Conservation (phyloP, 2,113 vertebrate species). For the Capreolus pygargus region DNA sequence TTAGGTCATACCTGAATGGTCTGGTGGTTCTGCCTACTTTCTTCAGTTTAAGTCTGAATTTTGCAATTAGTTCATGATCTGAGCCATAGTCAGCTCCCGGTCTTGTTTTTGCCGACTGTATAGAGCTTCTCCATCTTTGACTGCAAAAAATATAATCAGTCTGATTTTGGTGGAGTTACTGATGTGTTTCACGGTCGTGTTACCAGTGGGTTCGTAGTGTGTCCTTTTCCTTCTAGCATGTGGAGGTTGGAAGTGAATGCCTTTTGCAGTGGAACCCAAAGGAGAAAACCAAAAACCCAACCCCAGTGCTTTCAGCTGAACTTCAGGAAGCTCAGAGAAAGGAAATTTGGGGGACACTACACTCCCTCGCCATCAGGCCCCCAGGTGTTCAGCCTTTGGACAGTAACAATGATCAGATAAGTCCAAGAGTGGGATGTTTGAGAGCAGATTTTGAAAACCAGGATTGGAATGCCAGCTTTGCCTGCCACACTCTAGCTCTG, state of each 20-base stretch:
- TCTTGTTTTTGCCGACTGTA: neutral
- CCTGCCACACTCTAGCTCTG: neutral
- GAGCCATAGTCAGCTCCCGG: neutral
- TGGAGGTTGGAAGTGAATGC: neutral
- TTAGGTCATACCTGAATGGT: neutral
- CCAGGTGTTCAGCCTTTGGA: neutral
- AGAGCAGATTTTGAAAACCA: neutral
- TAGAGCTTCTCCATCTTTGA: neutral
- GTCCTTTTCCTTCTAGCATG: neutral
- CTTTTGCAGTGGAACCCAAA: neutral
- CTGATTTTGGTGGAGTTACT: neutral
- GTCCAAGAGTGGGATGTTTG: fast-evolving
- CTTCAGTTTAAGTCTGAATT: neutral
- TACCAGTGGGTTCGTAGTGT: neutral
- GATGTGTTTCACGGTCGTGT: neutral
- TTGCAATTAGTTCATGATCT: neutral
- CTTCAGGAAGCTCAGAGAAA: neutral
- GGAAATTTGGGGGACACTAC: neutral
- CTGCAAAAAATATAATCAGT: neutral
- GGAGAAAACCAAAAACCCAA: neutral
- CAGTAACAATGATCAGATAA: neutral
- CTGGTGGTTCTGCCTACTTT: neutral
- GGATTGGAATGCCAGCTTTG: neutral
- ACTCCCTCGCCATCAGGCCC: neutral
- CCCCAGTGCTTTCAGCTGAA: neutral